Base-by-base conservation (phyloP, 2,797 vertebrate species). In the Rallus crepitans region DNA sequence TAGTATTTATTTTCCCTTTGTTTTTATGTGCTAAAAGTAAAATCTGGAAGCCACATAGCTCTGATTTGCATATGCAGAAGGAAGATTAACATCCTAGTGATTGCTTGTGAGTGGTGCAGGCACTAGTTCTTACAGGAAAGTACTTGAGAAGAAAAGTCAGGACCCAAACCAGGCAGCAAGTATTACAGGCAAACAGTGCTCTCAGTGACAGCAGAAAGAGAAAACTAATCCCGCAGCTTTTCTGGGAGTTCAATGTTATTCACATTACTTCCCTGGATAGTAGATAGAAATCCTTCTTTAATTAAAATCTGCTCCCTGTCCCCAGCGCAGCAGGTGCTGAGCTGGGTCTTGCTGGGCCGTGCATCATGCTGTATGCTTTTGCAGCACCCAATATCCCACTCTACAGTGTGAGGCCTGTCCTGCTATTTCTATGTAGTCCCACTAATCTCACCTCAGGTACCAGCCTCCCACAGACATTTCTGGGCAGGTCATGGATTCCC, bases 211-310 rank as follows among this genome's bases (percentile, higher is more conserved):
- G 35, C 10, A 81, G 35, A 85, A 82, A 73, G 50, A 75, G n/a
- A 65, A 86, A 85, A 39, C 3, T 14, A 82, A 93, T 59, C 53
- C 55, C 80, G 5, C 12, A 57, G 37, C 19, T 70, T 40, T 84
- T 87, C 33, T 73, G 24, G 8, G 55, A 83, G 39, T 37, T 79
- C 39, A 45, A 0, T 45, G 88, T 93, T 82, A 66, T 70, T 82
- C 91, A 71, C 42, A 30, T 71, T 84, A n/a, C 42, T 75, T 83
- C 57, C 25, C 42, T 71, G 61, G 35, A 56, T 65, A 75, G 37
- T 55, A 79, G 37, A 56, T 37, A 30, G 30, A 93, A 95, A 94
- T 82, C n/a, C 42, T 83, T 60, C 27, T 84, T 80, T 61, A 71
- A 73, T 80, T 79, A 80, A 73, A 94, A 91, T 9, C 50, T 35